Percentiles rank a stretch among this genome's conserved stretches.
Conservation (phyloP, 2,888 invertebrate species). For the Phengaris alcon region DNA sequence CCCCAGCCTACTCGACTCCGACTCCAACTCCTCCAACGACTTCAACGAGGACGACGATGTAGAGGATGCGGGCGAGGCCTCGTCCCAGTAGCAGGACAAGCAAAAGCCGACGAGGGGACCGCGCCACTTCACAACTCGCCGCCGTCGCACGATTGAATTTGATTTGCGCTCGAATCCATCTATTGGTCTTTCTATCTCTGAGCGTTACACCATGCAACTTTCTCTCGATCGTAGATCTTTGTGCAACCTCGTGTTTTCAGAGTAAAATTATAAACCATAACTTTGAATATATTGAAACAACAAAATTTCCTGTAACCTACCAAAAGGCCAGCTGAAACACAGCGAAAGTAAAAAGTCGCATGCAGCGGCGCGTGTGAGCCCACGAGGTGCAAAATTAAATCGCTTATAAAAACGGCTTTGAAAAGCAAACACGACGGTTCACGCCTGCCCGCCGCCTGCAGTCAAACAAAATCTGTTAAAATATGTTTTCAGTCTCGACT, state of each 20-base stretch:
- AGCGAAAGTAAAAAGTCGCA: constrained; percentile 1
- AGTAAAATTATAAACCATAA: neutral
- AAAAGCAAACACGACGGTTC: neutral
- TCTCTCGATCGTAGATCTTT: too few relatives aligned
- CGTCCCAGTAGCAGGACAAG: too few relatives aligned
- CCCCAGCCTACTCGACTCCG: neutral
- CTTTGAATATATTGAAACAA: neutral
- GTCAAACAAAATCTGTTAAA: neutral
- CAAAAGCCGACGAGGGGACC: too few relatives aligned
- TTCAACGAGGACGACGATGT: too few relatives aligned
- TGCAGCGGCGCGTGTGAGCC: neutral
- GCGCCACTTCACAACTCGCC: too few relatives aligned
- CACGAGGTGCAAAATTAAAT: constrained; percentile 10
- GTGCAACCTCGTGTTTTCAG: too few relatives aligned
- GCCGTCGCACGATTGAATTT: too few relatives aligned
- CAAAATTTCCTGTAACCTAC: neutral
- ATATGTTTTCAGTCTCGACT: neutral
- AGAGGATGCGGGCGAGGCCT: too few relatives aligned
- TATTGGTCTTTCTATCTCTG: too few relatives aligned
- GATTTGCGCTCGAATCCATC: too few relatives aligned
- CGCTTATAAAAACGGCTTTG: constrained; percentile 1
- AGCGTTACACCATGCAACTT: too few relatives aligned
- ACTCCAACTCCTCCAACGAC: neutral
- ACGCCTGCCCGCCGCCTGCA: neutral
- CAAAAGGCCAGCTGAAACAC: neutral